Percentiles rank a stretch among this genome's conserved stretches.
Evolutionary conservation across 2,888 invertebrate species (phyloP).

Genomic region (Busseola fusca): DNA sequence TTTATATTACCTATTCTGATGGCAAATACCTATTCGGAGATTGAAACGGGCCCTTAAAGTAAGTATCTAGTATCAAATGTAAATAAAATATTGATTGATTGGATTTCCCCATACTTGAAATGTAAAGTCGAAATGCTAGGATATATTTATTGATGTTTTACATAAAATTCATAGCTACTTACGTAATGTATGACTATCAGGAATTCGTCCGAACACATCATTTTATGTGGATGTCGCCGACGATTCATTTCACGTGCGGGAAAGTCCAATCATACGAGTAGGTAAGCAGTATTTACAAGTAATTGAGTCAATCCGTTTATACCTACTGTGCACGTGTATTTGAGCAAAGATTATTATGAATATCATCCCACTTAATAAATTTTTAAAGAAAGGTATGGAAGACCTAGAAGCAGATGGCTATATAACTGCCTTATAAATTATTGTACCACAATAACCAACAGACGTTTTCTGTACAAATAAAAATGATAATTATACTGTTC

Average conservation of each 20-base stretch:
- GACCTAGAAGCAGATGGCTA: too few relatives aligned
- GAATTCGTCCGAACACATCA: background rate
- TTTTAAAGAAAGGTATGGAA: background rate
- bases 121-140: background rate
- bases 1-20: background rate
- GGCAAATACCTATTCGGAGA: background rate
- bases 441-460: background rate
- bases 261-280: background rate
- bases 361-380: background rate
- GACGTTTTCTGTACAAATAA: too few relatives aligned
- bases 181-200: conserved; percentile 18
- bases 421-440: background rate
- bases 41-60: background rate
- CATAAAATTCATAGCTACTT: conserved; percentile 3
- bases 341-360: too few relatives aligned
- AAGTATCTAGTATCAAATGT: background rate
- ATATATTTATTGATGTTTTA: conserved; percentile 20
- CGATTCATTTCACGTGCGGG: conserved; percentile 25
- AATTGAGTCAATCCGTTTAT: background rate
- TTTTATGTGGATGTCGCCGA: background rate
- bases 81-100: background rate
- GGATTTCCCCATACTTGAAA: conserved; percentile 2
- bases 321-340: too few relatives aligned
- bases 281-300: background rate
- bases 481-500: too few relatives aligned